Evolutionary conservation across 2,888 invertebrate genomes (phyloP).

Genomic region (Hermaeophaga mercurialis): DNA sequence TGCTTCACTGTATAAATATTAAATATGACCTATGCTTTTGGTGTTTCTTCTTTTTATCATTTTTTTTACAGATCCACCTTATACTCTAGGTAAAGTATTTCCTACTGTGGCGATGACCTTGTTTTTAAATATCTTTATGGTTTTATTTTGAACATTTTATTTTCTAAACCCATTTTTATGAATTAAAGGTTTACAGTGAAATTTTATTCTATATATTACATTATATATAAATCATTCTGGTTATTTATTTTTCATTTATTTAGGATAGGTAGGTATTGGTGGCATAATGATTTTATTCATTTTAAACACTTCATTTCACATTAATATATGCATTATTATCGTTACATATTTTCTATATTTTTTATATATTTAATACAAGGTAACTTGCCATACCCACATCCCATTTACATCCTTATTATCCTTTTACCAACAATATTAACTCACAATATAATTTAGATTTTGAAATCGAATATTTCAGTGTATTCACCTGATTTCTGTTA

Average conservation of each 20-base stretch:
- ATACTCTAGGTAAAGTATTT: background rate
- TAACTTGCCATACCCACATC: slow-evolving; percentile 4
- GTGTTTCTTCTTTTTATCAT: slow-evolving; percentile 47
- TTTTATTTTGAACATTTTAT: background rate
- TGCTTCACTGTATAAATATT: slow-evolving; percentile 46
- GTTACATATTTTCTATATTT: slow-evolving; percentile 25
- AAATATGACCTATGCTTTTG: slow-evolving; percentile 47
- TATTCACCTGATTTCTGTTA: too few relatives aligned
- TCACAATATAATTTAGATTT: too few relatives aligned
- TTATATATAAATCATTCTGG: background rate
- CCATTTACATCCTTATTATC: background rate
- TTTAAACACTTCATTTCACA: slow-evolving; percentile 4
- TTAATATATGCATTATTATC: slow-evolving; percentile 11
- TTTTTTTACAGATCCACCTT: slow-evolving; percentile 43
- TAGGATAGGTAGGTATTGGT: slow-evolving; percentile 3
- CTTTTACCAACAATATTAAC: background rate
- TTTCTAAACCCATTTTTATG: background rate
- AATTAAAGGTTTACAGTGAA: background rate
- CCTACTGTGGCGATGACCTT: slow-evolving; percentile 8
- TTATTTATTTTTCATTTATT: background rate
- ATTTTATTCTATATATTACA: background rate
- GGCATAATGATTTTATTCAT: slow-evolving; percentile 2
- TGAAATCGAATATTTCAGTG: too few relatives aligned
- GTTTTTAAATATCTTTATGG: slow-evolving; percentile 2
- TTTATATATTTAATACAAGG: slow-evolving; percentile 18